Conservation (phyloP, 2,113 vertebrate genomes). For the Cavia porcellus region DNA sequence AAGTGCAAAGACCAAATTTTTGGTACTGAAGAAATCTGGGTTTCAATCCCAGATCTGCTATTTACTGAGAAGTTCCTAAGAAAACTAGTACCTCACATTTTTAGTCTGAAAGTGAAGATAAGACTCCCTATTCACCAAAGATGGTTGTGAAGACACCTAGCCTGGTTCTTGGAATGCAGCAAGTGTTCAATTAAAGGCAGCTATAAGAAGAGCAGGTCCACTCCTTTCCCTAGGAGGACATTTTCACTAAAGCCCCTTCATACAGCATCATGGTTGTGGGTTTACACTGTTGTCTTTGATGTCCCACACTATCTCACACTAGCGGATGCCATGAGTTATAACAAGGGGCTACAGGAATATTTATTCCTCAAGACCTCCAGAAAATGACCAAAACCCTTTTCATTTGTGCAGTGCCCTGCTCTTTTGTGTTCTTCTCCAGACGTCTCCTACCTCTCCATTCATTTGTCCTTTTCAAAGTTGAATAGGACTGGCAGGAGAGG, state of each 20-base stretch:
- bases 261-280: not conserved
- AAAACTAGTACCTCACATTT: conserved; percentile 2
- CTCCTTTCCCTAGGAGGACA: not conserved
- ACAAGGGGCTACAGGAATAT: not conserved
- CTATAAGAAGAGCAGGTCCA: not conserved
- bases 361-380: conserved; percentile 36
- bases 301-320: not conserved
- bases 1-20: not conserved
- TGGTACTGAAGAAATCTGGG: not conserved
- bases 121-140: not conserved
- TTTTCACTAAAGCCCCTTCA: not conserved
- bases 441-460: not conserved
- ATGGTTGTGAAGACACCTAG: not conserved
- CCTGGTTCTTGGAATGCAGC: not conserved
- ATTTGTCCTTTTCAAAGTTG: conserved; percentile 11
- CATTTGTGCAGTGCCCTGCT: not conserved
- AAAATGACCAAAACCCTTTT: not conserved
- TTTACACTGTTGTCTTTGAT: not conserved
- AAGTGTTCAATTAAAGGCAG: not conserved
- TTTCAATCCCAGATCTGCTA: not conserved
- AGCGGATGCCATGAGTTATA: not conserved
- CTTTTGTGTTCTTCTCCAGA: not conserved
- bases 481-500: not conserved
- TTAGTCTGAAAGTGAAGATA: not conserved
- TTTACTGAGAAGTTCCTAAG: not conserved